These are phyloP conservation scores for Thripadectes ignobilis DNA, from an alignment of 2,797 vertebrate genomes.

Conservation along the genomic window DNA sequence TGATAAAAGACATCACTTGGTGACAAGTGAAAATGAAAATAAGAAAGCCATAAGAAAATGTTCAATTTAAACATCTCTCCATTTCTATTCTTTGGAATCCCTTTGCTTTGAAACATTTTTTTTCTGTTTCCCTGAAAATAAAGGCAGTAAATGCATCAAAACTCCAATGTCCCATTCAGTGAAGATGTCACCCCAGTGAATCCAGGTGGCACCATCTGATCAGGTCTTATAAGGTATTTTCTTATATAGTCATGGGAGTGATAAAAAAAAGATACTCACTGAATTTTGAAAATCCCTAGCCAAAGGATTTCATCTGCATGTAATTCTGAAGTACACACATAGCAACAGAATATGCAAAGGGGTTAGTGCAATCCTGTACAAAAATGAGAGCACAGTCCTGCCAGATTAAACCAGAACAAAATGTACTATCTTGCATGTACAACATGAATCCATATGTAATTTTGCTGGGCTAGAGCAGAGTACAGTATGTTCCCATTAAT, in stretches of 20 bases:
- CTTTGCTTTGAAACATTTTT: not conserved
- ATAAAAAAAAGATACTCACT: not conserved
- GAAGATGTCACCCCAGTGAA: not conserved
- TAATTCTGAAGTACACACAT: slow-evolving; percentile 38
- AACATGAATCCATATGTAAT: not conserved
- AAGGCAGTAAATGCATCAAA: not conserved
- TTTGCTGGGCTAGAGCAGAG: not conserved
- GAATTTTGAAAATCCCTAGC: not conserved
- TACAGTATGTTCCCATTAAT: slow-evolving; percentile 45
- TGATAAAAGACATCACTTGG: not conserved
- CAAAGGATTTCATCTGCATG: slow-evolving; percentile 29
- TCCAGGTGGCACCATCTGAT: not conserved
- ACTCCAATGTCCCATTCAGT: not conserved
- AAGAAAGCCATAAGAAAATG: not conserved
- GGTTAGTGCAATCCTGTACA: slow-evolving; percentile 27
- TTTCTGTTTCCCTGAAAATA: not conserved
- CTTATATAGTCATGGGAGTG: not conserved
- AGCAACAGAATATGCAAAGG: slow-evolving; percentile 42
- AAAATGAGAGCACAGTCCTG: not conserved
- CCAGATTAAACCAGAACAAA: slow-evolving; percentile 48
- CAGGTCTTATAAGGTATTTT: not conserved
- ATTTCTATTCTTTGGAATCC: not conserved
- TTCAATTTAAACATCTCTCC: not conserved
- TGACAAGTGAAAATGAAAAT: not conserved
- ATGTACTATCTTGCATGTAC: slow-evolving; percentile 10